These are phyloP conservation scores for Rhagologus leucostigma DNA, from an alignment of 2,113 vertebrate species.

Conservation along the genomic window DNA sequence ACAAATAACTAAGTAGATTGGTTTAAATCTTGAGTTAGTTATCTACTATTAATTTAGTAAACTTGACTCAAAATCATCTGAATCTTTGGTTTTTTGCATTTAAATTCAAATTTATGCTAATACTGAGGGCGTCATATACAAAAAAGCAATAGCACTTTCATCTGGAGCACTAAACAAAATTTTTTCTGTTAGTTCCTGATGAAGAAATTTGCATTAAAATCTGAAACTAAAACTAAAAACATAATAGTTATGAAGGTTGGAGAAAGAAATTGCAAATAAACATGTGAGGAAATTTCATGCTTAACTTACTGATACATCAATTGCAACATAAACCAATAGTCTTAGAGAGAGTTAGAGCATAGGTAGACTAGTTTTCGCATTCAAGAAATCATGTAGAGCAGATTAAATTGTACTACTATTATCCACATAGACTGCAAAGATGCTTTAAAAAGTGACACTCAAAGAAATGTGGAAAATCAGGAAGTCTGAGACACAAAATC, in stretches of 20 bases:
- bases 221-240: neutral
- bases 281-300: neutral
- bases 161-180: accelerated
- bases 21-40: neutral
- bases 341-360: neutral
- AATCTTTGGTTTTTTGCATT: neutral
- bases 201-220: neutral
- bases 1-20: neutral
- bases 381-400: neutral
- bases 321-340: neutral
- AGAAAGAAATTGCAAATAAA: neutral
- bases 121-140: neutral
- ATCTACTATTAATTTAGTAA: neutral
- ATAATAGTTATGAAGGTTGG: neutral
- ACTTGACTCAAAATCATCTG: neutral
- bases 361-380: neutral
- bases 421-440: neutral
- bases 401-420: neutral
- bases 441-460: neutral
- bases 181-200: neutral
- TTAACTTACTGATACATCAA: neutral
- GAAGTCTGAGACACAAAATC: neutral
- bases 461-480: neutral
- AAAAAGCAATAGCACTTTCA: neutral
- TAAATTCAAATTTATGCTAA: neutral